A percentile compares a stretch with the other conserved stretches of the same genome.
Evolutionary conservation across 2,113 vertebrate species (phyloP).

Genomic region (Rhinichthys klamathensis): DNA sequence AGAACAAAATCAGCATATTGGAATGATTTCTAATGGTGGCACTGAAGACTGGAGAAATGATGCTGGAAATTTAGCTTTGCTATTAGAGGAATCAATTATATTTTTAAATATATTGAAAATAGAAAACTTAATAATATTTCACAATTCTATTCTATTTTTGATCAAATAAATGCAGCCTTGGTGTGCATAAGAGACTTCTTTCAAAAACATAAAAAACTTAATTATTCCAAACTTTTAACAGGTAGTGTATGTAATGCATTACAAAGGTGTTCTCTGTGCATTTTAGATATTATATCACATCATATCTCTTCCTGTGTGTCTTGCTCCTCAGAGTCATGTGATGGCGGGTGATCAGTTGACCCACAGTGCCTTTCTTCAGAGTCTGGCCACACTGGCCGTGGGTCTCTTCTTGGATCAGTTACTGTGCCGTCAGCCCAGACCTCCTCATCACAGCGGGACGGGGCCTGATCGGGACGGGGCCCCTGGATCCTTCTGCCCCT

Average conservation of each 20-base stretch:
- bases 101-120: not conserved
- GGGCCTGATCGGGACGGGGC: constrained; percentile 43
- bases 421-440: constrained; percentile 68
- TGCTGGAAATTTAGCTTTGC: too few relatives aligned
- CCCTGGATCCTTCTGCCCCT: constrained; percentile 53
- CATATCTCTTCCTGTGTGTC: not conserved
- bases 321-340: constrained; percentile 71
- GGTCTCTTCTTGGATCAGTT: constrained; percentile 77
- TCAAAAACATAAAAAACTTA: not conserved
- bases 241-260: not conserved
- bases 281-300: not conserved
- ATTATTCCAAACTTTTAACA: not conserved
- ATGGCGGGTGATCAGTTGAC: constrained; percentile 78
- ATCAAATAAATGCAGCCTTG: not conserved
- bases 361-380: constrained; percentile 82
- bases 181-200: not conserved
- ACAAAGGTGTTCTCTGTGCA: too few relatives aligned
- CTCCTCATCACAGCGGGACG: constrained; percentile 71
- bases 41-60: too few relatives aligned
- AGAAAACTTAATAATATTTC: not conserved
- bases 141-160: not conserved
- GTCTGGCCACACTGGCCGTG: constrained; percentile 74
- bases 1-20: too few relatives aligned
- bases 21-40: too few relatives aligned
- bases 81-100: not conserved